phyloP scores from a whole-genome alignment of 2,113 vertebrate species.

The Genyomyrus donnyi region DNA sequence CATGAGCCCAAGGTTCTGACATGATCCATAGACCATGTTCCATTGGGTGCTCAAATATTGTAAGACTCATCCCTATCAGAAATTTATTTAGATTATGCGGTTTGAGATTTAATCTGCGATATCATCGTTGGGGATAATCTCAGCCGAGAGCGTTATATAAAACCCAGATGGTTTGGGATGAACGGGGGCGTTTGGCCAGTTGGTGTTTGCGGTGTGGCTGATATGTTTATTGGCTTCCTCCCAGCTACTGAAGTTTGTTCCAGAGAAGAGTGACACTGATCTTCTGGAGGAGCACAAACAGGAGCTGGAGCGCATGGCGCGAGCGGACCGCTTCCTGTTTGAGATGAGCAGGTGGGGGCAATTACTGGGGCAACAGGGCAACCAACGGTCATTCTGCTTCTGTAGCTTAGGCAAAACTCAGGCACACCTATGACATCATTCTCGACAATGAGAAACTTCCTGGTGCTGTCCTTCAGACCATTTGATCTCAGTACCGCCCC shows the following conservation, averaged over 20 bases:
- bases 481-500: neutral
- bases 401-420: neutral
- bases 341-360: conserved; percentile 93
- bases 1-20: neutral
- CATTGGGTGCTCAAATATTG: neutral
- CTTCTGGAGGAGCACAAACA: conserved; percentile 96
- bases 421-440: neutral
- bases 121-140: neutral
- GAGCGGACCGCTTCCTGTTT: conserved; percentile 90
- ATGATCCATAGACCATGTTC: neutral
- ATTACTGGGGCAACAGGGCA: neutral
- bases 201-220: neutral
- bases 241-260: conserved; percentile 90
- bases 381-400: neutral
- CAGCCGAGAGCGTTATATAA: neutral
- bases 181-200: neutral
- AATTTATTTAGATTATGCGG: neutral
- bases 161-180: neutral
- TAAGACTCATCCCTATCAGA: neutral
- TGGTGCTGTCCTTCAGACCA: neutral
- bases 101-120: neutral
- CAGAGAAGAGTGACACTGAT: conserved; percentile 89
- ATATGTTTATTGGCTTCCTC: conserved; percentile 11
- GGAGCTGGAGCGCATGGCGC: conserved; percentile 94
- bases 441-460: neutral